These are phyloP conservation scores for Pipistrellus kuhlii DNA, from an alignment of 2,797 vertebrate species.

Conservation along the genomic window DNA sequence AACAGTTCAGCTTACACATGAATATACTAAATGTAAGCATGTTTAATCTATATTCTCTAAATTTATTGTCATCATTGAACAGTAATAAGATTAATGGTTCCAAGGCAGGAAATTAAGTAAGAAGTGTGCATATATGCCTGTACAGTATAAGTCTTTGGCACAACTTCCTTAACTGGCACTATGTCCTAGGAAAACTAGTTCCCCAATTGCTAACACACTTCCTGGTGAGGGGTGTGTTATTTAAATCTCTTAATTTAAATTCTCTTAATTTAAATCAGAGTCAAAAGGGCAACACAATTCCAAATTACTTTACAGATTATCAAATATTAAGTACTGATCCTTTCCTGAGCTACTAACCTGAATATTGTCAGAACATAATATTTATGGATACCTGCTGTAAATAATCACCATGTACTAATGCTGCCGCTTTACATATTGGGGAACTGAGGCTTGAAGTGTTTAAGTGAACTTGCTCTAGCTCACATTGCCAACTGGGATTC, in stretches of 20 bases:
- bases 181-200: background rate
- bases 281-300: background rate
- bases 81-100: background rate
- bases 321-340: background rate
- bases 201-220: background rate
- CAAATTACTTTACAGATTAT: background rate
- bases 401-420: background rate
- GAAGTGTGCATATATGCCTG: background rate
- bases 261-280: constrained; percentile 40
- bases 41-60: constrained; percentile 36
- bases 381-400: background rate
- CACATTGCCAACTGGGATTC: background rate
- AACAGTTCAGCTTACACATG: background rate
- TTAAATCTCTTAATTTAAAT: background rate
- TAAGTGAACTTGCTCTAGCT: background rate
- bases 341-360: background rate
- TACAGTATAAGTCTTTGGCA: background rate
- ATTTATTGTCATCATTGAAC: background rate
- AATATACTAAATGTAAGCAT: background rate
- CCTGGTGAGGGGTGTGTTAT: background rate
- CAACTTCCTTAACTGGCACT: background rate
- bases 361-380: background rate
- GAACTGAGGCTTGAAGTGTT: background rate
- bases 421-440: background rate
- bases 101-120: background rate